Conservation (phyloP, 2,797 vertebrate genomes). For the Lacerta agilis region DNA sequence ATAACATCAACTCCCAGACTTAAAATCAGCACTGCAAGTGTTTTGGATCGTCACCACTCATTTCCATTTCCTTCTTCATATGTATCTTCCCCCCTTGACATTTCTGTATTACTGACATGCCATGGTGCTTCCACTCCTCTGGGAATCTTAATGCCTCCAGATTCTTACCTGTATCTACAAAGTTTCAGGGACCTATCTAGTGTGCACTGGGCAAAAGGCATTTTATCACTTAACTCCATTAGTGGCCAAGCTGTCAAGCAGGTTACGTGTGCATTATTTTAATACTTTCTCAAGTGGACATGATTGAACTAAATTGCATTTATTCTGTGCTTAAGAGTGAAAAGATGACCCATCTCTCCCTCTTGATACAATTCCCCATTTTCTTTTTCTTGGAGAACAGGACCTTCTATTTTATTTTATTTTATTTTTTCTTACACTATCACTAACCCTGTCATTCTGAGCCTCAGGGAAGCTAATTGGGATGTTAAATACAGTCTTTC, state of each 20-base stretch:
- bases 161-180: constrained; percentile 19
- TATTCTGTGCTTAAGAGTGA: constrained; percentile 8
- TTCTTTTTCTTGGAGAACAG: neutral
- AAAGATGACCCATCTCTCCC: constrained; percentile 1
- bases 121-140: constrained; percentile 8
- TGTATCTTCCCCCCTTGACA: neutral
- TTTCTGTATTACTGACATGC: neutral
- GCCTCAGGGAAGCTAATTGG: constrained; percentile 49
- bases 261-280: constrained; percentile 33
- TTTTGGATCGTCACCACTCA: neutral
- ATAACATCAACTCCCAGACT: neutral
- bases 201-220: neutral
- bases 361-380: neutral
- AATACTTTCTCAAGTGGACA: constrained; percentile 35
- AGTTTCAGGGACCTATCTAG: neutral
- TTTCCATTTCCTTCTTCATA: neutral
- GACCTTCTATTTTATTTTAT: constrained; percentile 5
- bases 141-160: neutral
- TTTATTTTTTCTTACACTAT: neutral
- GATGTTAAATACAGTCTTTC: constrained; percentile 48
- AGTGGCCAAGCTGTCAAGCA: constrained; percentile 36
- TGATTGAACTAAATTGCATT: constrained; percentile 43
- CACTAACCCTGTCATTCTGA: constrained; percentile 6
- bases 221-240: constrained; percentile 37
- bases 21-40: neutral